These are phyloP conservation scores for Cygnus olor DNA, from an alignment of 2,797 vertebrate genomes.

Conservation along the genomic window DNA sequence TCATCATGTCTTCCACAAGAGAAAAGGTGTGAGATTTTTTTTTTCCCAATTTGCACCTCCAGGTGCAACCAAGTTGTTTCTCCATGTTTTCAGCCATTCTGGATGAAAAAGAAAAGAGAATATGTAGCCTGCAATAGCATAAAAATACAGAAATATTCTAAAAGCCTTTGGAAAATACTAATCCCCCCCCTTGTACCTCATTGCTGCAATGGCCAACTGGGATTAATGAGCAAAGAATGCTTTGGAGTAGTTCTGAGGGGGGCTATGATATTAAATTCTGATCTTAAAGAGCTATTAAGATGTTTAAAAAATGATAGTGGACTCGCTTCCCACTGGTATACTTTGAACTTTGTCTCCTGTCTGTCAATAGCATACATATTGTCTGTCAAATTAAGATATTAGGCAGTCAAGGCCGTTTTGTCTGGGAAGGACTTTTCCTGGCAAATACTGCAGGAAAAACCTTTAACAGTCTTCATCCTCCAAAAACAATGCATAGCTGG, in stretches of 20 bases:
- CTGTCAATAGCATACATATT: not conserved
- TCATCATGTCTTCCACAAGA: not conserved
- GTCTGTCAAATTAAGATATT: not conserved
- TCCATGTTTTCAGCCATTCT: not conserved
- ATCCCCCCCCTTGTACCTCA: too few relatives aligned
- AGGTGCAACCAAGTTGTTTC: not conserved
- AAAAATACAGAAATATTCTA: not conserved
- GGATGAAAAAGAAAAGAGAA: not conserved
- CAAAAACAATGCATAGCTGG: not conserved
- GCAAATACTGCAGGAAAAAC: not conserved
- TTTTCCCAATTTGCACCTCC: not conserved
- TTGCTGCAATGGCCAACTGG: not conserved
- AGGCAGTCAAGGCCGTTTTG: not conserved
- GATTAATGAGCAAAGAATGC: slow-evolving; percentile 7
- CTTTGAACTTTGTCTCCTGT: not conserved
- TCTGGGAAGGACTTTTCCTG: not conserved
- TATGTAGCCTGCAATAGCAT: not conserved
- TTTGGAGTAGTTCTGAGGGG: slow-evolving; percentile 7
- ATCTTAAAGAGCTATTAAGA: not conserved
- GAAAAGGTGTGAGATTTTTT: not conserved
- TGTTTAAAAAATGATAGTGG: slow-evolving; percentile 1
- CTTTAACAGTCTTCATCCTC: not conserved
- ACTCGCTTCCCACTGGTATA: not conserved
- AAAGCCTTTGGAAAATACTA: not conserved
- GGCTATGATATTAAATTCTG: not conserved